Conservation (phyloP, 2,113 vertebrate genomes). For the Nanorana parkeri region DNA sequence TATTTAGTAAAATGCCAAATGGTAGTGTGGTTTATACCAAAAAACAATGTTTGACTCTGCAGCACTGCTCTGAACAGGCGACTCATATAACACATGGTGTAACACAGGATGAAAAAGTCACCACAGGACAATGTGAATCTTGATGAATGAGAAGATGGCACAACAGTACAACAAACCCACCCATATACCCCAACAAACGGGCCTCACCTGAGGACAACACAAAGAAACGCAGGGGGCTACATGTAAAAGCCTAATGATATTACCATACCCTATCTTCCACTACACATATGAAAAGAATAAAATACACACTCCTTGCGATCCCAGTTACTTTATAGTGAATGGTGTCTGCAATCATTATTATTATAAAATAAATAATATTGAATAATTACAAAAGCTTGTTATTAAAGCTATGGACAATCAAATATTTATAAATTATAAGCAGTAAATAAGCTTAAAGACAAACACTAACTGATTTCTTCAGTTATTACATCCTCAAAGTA, state of each 20-base stretch:
- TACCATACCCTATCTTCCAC: not conserved
- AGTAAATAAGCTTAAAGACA: too few species aligned
- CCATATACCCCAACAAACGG: not conserved
- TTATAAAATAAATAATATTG: too few species aligned
- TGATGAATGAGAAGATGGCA: conserved; percentile 10
- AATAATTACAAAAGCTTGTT: too few species aligned
- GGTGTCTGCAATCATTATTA: too few species aligned
- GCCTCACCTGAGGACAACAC: not conserved
- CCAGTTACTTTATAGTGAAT: too few species aligned
- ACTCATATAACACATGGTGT: conserved; percentile 18
- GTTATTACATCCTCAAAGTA: too few species aligned
- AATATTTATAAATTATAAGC: too few species aligned
- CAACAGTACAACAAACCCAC: not conserved
- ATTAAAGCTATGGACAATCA: too few species aligned
- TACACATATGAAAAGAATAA: not conserved
- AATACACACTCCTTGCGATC: not conserved
- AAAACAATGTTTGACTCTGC: not conserved
- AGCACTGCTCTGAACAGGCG: conserved; percentile 25
- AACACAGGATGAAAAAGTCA: conserved; percentile 23
- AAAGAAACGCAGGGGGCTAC: not conserved
- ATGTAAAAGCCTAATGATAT: not conserved
- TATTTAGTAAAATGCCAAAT: not conserved
- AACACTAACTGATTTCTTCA: too few species aligned
- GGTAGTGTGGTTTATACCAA: not conserved
- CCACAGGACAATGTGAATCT: conserved; percentile 37